Conservation (phyloP, 37 sponge, comb jelly and placozoan species). For the Agelas oroides region DNA sequence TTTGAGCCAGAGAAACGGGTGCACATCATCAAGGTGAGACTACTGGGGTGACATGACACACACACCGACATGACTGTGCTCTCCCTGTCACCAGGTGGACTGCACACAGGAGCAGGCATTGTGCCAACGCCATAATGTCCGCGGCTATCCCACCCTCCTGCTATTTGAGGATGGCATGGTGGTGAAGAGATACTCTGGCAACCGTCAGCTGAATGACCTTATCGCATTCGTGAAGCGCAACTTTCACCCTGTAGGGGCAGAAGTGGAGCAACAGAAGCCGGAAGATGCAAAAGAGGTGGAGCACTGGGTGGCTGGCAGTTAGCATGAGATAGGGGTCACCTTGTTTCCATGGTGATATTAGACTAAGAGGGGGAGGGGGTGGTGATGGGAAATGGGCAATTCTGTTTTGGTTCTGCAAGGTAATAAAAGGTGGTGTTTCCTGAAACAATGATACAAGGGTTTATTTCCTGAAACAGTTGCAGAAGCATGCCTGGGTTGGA, state of each 20-base stretch:
- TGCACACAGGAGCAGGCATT: slow-evolving; percentile 35
- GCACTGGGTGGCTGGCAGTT: not conserved
- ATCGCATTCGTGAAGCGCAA: slow-evolving; percentile 10
- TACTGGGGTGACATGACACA: not conserved
- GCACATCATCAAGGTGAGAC: slow-evolving; percentile 36
- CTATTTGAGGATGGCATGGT: slow-evolving; percentile 12
- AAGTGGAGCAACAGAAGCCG: not conserved
- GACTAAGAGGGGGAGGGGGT: too few relatives aligned
- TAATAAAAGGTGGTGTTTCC: too few relatives aligned
- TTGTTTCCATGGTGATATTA: too few relatives aligned
- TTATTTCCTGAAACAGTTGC: too few relatives aligned
- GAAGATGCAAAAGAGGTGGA: not conserved
- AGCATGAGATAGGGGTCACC: not conserved
- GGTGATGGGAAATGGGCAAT: too few relatives aligned
- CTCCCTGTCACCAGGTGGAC: not conserved
- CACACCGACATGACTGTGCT: not conserved
- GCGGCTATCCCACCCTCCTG: slow-evolving; percentile 55
- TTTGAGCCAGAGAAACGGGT: not conserved
- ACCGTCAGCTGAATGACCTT: slow-evolving; percentile 10
- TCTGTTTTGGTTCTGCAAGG: too few relatives aligned
- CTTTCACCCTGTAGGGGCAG: too few relatives aligned
- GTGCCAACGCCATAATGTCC: slow-evolving; percentile 14
- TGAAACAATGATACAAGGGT: too few relatives aligned
- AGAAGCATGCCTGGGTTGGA: too few relatives aligned
- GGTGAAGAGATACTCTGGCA: slow-evolving; percentile 1